These are phyloP conservation scores for Dicyrtomina minuta DNA, from an alignment of 2,888 invertebrate species.

Conservation along the genomic window DNA sequence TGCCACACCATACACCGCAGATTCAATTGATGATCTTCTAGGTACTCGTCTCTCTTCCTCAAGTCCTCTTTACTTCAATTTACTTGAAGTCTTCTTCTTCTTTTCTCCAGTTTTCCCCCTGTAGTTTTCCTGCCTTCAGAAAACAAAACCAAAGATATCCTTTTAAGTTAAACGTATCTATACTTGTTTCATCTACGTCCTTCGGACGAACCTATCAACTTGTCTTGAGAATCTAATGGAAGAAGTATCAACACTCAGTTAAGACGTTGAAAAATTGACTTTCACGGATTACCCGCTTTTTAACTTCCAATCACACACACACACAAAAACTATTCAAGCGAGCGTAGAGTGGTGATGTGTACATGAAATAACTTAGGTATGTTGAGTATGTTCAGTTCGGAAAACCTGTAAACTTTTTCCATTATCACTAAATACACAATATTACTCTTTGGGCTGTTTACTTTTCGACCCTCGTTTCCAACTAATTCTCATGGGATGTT, in stretches of 20 bases:
- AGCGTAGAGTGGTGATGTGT: background rate
- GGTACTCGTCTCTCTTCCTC: constrained; percentile 9
- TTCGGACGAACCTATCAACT: no score
- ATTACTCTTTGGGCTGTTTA: constrained; percentile 31
- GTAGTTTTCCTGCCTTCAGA: background rate
- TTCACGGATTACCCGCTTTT: constrained; percentile 36
- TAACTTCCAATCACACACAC: constrained; percentile 22
- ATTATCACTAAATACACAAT: constrained; percentile 31
- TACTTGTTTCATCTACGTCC: no score
- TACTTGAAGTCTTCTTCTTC: constrained; percentile 8
- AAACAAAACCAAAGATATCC: background rate
- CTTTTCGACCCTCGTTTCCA: constrained; percentile 13
- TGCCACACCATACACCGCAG: constrained; percentile 20
- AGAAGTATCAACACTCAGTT: constrained; percentile 36
- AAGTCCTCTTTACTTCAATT: constrained; percentile 32
- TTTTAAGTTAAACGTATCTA: no score
- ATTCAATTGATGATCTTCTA: constrained; percentile 37
- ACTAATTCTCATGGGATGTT: background rate
- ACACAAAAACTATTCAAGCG: background rate
- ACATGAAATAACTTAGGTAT: no score
- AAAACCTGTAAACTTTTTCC: constrained; percentile 28
- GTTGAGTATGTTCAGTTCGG: no score
- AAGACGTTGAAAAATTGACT: constrained; percentile 43
- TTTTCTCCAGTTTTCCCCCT: constrained; percentile 8
- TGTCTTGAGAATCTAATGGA: constrained; percentile 34